A percentile compares a stretch with the other conserved stretches of the same genome.
Evolutionary conservation across 2,113 vertebrate genomes (phyloP).

Genomic region (Cyanoramphus novaezelandiae): DNA sequence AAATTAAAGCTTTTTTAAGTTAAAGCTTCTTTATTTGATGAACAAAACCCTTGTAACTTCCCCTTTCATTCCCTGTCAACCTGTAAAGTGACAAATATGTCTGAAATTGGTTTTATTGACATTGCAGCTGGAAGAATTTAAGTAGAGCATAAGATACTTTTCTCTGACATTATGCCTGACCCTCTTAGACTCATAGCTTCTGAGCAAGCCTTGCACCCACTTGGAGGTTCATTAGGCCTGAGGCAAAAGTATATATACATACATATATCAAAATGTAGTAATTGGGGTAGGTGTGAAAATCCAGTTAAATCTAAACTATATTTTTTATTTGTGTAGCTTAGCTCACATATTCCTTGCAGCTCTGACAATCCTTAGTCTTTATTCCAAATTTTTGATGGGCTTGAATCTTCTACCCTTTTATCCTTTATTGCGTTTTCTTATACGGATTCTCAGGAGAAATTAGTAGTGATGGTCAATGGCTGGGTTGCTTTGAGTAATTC

Average conservation of each 20-base stretch:
- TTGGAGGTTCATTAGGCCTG: neutral
- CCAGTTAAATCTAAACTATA: neutral
- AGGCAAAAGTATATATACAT: neutral
- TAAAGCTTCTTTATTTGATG: neutral
- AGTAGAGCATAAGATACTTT: neutral
- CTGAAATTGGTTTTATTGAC: neutral
- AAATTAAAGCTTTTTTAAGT: neutral
- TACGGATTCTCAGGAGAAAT: slow-evolving; percentile 29
- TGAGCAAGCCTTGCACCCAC: neutral
- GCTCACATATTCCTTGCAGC: neutral
- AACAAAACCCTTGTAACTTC: neutral
- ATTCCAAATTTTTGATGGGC: neutral
- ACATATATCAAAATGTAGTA: neutral
- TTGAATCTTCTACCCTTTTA: neutral
- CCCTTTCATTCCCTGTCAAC: neutral
- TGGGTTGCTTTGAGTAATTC: slow-evolving; percentile 23
- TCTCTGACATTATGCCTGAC: neutral
- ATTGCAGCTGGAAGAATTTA: neutral
- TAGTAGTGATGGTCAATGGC: neutral
- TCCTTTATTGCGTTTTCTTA: neutral
- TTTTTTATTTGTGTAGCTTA: neutral
- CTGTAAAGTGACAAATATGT: neutral
- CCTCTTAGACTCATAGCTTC: neutral
- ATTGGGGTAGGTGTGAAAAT: neutral
- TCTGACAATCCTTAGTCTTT: neutral